phyloP scores from a whole-genome alignment of 2,888 invertebrate genomes.

The Uloborus plumipes region DNA sequence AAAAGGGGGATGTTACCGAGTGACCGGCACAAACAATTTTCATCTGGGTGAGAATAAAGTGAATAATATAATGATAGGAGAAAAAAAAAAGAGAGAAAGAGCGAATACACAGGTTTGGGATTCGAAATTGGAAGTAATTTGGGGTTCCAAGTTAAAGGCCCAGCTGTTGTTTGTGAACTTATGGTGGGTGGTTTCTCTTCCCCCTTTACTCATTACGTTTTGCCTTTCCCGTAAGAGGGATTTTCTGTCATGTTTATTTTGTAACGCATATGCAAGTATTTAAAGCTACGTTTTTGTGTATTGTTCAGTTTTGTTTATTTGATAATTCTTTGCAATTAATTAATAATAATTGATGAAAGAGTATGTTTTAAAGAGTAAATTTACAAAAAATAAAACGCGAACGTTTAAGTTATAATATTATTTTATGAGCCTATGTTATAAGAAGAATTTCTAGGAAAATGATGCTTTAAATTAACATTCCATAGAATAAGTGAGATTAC shows the following conservation, averaged over 20 bases:
- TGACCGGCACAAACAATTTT: slow-evolving; percentile 61
- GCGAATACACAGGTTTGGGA: slow-evolving; percentile 38
- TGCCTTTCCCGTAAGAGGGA: slow-evolving; percentile 13
- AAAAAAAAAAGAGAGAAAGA: slow-evolving; percentile 40
- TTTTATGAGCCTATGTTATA: too few relatives aligned
- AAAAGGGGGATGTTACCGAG: slow-evolving; percentile 39
- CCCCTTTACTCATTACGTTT: slow-evolving; percentile 11
- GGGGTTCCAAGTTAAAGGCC: slow-evolving; percentile 36
- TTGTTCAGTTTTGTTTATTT: too few relatives aligned
- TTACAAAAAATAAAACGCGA: too few relatives aligned
- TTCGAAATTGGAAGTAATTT: slow-evolving; percentile 58
- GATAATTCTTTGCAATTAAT: too few relatives aligned
- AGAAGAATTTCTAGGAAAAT: too few relatives aligned
- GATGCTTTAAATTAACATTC: too few relatives aligned
- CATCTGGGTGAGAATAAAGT: slow-evolving; percentile 41
- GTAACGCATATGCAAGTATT: slow-evolving; percentile 10
- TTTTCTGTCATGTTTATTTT: slow-evolving; percentile 55
- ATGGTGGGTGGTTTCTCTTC: slow-evolving; percentile 20
- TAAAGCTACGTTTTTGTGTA: background rate
- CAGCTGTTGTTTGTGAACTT: slow-evolving; percentile 61
- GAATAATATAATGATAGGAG: slow-evolving; percentile 52
- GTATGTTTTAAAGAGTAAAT: too few relatives aligned
- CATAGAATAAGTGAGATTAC: too few relatives aligned
- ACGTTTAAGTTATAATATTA: too few relatives aligned
- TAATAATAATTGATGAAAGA: too few relatives aligned